phyloP scores from a whole-genome alignment of 2,113 vertebrate genomes.

The Bothrops jararaca region DNA sequence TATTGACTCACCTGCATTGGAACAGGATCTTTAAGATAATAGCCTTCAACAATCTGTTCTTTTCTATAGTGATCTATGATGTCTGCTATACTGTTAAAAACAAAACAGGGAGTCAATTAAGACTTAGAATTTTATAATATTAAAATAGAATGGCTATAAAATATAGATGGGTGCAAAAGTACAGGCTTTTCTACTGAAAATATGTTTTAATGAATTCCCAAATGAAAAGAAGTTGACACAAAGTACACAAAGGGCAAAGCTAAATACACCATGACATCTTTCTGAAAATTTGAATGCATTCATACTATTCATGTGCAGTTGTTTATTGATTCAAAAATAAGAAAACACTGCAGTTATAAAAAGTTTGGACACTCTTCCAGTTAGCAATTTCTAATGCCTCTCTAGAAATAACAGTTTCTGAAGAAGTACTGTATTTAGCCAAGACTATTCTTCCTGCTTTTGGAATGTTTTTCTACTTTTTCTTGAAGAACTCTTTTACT shows the following conservation, averaged over 20 bases:
- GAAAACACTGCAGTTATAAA: background rate
- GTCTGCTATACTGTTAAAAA: conserved; percentile 87
- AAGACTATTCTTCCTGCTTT: background rate
- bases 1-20: conserved; percentile 84
- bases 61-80: conserved; percentile 98
- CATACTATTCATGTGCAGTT: background rate
- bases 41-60: conserved; percentile 98
- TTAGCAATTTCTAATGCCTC: background rate
- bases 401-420: background rate
- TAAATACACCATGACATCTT: background rate
- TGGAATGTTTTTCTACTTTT: background rate
- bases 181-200: background rate
- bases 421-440: background rate
- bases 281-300: background rate
- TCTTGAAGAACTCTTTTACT: background rate
- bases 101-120: conserved; percentile 41
- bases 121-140: background rate
- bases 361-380: background rate
- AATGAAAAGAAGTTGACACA: background rate
- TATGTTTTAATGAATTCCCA: background rate
- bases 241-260: background rate
- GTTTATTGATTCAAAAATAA: background rate
- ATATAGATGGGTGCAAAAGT: background rate
- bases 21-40: conserved; percentile 93
- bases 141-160: background rate